Conservation (phyloP, 2,888 invertebrate genomes). For the Psococerastis gibbosa region DNA sequence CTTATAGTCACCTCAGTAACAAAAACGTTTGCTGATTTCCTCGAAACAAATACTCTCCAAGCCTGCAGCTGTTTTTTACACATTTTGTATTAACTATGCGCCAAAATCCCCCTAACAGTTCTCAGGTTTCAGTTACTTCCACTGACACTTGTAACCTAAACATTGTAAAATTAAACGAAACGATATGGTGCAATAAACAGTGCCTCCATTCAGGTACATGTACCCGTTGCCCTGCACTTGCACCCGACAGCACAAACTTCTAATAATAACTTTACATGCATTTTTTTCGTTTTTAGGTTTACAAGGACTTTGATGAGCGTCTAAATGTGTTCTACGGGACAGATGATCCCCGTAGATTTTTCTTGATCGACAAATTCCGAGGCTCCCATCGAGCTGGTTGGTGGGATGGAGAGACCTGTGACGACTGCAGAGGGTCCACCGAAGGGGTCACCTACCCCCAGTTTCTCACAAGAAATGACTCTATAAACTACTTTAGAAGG, state of each 20-base stretch:
- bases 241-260: background rate
- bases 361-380: constrained; percentile 37
- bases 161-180: no score
- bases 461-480: constrained; percentile 33
- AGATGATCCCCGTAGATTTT: constrained; percentile 37
- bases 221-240: background rate
- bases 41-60: no score
- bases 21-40: no score
- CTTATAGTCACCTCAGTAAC: no score
- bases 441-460: constrained; percentile 45
- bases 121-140: no score
- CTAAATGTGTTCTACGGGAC: constrained; percentile 42
- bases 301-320: constrained; percentile 36
- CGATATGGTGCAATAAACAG: no score
- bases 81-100: no score
- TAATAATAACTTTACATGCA: background rate
- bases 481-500: constrained; percentile 43
- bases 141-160: no score
- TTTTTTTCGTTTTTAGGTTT: constrained; percentile 30
- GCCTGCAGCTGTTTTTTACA: no score
- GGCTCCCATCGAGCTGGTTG: constrained; percentile 35
- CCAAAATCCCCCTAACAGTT: no score
- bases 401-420: constrained; percentile 35
- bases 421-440: constrained; percentile 38
- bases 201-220: no score